Evolutionary conservation across 2,797 vertebrate genomes (phyloP).

Genomic region (Urocyon cinereoargenteus): DNA sequence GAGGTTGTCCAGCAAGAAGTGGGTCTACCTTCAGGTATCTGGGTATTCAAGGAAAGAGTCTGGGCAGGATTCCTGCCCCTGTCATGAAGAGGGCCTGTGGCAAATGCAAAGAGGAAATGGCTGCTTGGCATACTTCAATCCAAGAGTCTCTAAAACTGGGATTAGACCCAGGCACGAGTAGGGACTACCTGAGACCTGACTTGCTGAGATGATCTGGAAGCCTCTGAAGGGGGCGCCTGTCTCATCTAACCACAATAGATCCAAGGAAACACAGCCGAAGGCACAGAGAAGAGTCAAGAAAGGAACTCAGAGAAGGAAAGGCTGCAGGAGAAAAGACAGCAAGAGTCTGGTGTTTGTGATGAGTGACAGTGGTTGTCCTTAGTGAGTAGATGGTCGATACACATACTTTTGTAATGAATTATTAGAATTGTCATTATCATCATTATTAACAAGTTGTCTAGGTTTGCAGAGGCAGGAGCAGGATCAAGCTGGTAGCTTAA

Average conservation of each 20-base stretch:
- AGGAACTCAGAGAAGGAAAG: background rate
- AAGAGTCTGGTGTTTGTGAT: background rate
- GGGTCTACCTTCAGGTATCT: background rate
- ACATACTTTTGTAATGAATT: background rate
- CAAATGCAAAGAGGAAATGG: background rate
- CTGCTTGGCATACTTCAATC: background rate
- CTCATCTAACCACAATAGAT: background rate
- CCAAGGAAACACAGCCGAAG: background rate
- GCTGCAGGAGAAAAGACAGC: background rate
- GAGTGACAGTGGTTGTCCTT: background rate
- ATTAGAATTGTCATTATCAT: constrained; percentile 8
- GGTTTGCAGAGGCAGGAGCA: background rate
- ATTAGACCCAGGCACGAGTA: background rate
- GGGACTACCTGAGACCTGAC: background rate
- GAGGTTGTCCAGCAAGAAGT: background rate
- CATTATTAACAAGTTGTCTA: constrained; percentile 25
- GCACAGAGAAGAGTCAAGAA: background rate
- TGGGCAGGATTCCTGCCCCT: background rate
- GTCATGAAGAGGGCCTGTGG: background rate
- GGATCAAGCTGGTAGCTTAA: background rate
- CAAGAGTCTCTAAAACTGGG: background rate
- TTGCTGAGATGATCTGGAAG: background rate
- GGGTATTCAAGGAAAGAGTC: background rate
- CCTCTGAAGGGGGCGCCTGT: background rate
- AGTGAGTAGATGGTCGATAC: constrained; percentile 13